Conservation (phyloP, 2,113 vertebrate species). For the Lethenteron reissneri region DNA sequence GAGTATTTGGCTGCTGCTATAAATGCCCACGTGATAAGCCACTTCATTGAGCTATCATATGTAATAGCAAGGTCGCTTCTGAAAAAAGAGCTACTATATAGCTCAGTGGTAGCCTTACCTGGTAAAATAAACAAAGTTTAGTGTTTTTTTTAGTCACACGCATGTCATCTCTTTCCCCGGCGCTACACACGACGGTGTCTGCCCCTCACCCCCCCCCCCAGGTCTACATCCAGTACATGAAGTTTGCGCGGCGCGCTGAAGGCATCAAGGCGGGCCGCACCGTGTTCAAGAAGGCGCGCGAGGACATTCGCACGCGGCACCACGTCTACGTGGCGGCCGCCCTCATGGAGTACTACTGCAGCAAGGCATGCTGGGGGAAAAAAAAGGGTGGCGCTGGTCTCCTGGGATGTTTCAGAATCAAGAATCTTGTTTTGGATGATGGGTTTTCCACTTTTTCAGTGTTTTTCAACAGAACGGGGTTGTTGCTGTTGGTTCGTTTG, state of each 20-base stretch:
- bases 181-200: background rate
- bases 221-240: slow-evolving; percentile 99
- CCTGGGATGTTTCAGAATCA: too few species aligned
- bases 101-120: too few species aligned
- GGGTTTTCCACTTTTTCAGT: too few species aligned
- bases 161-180: background rate
- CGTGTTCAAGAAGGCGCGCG: slow-evolving; percentile 97
- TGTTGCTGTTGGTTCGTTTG: too few species aligned
- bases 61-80: too few species aligned
- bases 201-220: slow-evolving; percentile 11
- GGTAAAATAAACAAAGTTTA: too few species aligned
- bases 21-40: too few species aligned
- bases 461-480: too few species aligned
- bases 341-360: slow-evolving; percentile 99
- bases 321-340: slow-evolving; percentile 94
- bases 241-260: slow-evolving; percentile 89
- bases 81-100: too few species aligned
- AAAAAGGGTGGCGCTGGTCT: background rate
- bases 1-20: too few species aligned
- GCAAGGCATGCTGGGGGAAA: slow-evolving; percentile 38
- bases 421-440: too few species aligned
- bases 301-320: slow-evolving; percentile 72
- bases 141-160: background rate
- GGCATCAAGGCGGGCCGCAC: slow-evolving; percentile 85
- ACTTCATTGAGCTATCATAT: too few species aligned